phyloP scores from a whole-genome alignment of 2,888 invertebrate genomes.

The Acleris literana region DNA sequence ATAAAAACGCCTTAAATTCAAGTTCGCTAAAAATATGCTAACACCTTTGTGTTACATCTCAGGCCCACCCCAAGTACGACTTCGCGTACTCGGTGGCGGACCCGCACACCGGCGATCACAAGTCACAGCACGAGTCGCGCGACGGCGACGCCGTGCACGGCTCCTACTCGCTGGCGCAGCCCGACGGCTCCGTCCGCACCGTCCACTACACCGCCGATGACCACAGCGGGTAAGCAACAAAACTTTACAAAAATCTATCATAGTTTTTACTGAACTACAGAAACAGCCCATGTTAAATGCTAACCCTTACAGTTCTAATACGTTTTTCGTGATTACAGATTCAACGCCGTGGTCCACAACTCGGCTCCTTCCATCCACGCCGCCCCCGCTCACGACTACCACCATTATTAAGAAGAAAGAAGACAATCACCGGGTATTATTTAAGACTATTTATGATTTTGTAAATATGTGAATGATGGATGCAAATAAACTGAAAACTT shows the following conservation, averaged over 20 bases:
- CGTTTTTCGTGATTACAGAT: conserved; percentile 40
- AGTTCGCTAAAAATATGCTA: not conserved
- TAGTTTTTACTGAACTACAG: not conserved
- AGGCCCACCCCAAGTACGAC: conserved; percentile 73
- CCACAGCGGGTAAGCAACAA: conserved; percentile 69
- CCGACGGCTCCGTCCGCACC: conserved; percentile 80
- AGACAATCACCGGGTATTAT: conserved; percentile 32
- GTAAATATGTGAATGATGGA: conserved; percentile 44
- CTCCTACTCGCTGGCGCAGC: conserved; percentile 83
- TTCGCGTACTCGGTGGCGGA: conserved; percentile 81
- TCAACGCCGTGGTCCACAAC: conserved; percentile 51
- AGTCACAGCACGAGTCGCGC: conserved; percentile 78
- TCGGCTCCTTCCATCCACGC: conserved; percentile 45
- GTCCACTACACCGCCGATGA: conserved; percentile 80
- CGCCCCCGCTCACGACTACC: conserved; percentile 44
- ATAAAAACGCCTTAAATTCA: not conserved
- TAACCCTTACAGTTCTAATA: not conserved
- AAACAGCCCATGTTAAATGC: not conserved
- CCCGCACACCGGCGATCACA: conserved; percentile 83
- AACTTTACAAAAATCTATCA: not conserved
- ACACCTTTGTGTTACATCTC: conserved; percentile 3
- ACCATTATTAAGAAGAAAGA: conserved; percentile 21
- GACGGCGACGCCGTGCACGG: conserved; percentile 84
- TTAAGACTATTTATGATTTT: conserved; percentile 53
- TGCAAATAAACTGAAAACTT: conserved; percentile 51